phyloP scores from a whole-genome alignment of 2,113 vertebrate species.

The Carassius carassius region DNA sequence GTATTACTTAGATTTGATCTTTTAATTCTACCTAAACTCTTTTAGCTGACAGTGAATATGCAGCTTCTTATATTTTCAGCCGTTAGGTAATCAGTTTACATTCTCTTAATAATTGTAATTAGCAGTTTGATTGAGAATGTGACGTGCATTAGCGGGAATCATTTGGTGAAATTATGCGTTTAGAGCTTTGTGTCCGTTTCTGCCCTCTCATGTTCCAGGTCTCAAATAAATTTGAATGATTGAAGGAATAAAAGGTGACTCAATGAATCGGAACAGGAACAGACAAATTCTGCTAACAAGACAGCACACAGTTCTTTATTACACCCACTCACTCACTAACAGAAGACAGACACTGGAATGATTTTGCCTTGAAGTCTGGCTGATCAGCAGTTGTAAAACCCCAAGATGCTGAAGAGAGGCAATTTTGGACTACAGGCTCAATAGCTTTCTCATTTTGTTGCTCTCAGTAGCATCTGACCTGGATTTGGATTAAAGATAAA shows the following conservation, averaged over 20 bases:
- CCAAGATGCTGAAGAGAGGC: constrained; percentile 23
- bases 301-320: constrained; percentile 64
- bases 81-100: neutral
- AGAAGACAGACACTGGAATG: constrained; percentile 21
- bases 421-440: neutral
- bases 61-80: neutral
- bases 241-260: constrained; percentile 42
- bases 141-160: neutral
- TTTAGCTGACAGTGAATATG: neutral
- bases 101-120: constrained; percentile 13
- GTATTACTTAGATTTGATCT: no score
- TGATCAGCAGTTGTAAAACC: constrained; percentile 37
- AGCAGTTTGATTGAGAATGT: constrained; percentile 12
- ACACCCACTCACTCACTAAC: constrained; percentile 42
- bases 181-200: neutral
- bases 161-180: neutral
- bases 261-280: constrained; percentile 57
- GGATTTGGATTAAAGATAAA: neutral
- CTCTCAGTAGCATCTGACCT: constrained; percentile 7
- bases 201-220: neutral
- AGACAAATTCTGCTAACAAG: constrained; percentile 65
- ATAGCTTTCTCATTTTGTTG: neutral
- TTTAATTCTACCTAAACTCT: neutral
- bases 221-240: constrained; percentile 41
- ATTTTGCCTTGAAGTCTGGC: constrained; percentile 10